Percentiles rank a stretch among this genome's conserved stretches.
Conservation (phyloP, 2,797 vertebrate genomes). For the Gymnopithys bicolor region DNA sequence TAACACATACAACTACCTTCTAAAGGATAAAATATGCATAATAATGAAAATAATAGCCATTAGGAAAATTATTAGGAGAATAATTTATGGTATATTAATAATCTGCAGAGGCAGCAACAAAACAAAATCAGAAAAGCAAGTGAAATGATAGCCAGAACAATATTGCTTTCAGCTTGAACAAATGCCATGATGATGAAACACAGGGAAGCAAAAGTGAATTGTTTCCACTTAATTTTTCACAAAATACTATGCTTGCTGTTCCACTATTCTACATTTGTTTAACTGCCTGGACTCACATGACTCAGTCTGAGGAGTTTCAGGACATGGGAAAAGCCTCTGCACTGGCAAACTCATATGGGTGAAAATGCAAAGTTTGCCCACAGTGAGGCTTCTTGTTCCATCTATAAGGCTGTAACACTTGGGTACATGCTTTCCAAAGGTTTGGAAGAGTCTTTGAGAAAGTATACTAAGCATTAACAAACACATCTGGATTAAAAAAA, state of each 20-base stretch:
- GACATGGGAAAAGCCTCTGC: background rate
- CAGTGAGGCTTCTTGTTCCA: background rate
- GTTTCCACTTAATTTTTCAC: background rate
- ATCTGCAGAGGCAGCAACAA: background rate
- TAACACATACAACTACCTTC: background rate
- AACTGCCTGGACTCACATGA: background rate
- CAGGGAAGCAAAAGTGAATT: background rate
- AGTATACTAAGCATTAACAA: background rate
- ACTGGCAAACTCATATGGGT: background rate
- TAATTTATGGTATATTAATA: background rate
- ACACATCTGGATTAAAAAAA: background rate
- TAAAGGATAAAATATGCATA: background rate
- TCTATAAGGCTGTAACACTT: background rate
- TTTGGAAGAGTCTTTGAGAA: background rate
- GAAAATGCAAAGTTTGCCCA: background rate
- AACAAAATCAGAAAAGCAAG: background rate
- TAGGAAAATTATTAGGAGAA: background rate
- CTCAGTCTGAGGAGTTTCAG: background rate
- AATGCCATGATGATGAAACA: background rate
- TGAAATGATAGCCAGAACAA: background rate
- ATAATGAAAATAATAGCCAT: background rate
- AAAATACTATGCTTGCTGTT: background rate
- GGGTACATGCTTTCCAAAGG: fast-evolving
- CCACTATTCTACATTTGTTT: background rate
- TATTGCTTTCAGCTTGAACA: background rate